Evolutionary conservation across 2,113 vertebrate genomes (phyloP).

Genomic region (Oceanites oceanicus): DNA sequence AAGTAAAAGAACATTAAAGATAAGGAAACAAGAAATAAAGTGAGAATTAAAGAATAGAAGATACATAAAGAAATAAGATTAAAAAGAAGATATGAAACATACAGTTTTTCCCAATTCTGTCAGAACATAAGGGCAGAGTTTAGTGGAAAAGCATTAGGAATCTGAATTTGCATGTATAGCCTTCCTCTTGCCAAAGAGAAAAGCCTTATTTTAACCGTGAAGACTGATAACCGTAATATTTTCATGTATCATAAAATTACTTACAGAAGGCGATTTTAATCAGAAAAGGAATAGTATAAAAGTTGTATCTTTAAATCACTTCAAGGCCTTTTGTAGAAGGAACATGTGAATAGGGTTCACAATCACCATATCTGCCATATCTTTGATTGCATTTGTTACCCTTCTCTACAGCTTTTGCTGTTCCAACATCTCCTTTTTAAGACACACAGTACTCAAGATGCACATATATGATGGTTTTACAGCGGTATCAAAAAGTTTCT

Average conservation of each 20-base stretch:
- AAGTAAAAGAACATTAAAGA: background rate
- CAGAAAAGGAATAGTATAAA: conserved; percentile 35
- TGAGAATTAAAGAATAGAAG: background rate
- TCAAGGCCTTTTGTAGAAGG: conserved; percentile 24
- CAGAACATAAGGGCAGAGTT: background rate
- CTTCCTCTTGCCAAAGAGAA: background rate
- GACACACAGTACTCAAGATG: background rate
- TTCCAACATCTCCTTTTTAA: background rate
- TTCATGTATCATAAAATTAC: background rate
- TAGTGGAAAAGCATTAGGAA: background rate
- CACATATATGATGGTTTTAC: background rate
- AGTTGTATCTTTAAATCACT: conserved; percentile 10
- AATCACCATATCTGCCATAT: background rate
- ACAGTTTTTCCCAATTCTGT: background rate
- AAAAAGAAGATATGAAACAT: background rate
- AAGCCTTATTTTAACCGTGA: background rate
- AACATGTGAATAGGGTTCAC: background rate
- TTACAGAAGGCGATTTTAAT: background rate
- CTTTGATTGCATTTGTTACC: background rate
- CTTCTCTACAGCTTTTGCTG: background rate
- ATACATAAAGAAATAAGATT: background rate
- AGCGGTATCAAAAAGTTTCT: background rate
- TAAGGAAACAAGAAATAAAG: background rate
- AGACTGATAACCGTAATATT: conserved; percentile 26
- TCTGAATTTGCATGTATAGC: background rate